Base-by-base conservation (phyloP, 2,888 invertebrate genomes). In the Muschampia plurimacula region DNA sequence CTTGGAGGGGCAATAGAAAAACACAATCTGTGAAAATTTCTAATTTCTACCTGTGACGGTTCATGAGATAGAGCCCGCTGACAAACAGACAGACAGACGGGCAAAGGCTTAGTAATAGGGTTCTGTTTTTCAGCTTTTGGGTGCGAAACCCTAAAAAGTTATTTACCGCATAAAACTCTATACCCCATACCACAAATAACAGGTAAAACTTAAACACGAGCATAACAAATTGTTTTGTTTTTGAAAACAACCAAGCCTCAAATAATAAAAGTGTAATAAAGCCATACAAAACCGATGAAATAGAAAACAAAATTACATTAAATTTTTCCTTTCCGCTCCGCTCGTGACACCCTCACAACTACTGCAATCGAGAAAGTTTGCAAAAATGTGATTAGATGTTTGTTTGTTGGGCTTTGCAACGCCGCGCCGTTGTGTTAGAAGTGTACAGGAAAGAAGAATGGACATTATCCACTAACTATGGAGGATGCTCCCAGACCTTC, bases 351-450 rank as follows among this genome's bases (percentile, higher is more conserved):
- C 66, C 57, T 70, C 52, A n/a, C 28, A 52, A 62, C 66, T 72
- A 71, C 66, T 62, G 71, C 66, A 66, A 67, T 72, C 66, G 71
- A 52, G 66, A 72, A 72, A 72, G 63, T 72, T 69, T 67, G 55
- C 46, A 72, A 67, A 72, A 72, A 67, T 67, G 63, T 64, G 55
- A 72, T 72, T 63, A 63, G 63, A 67, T 72, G 67, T 72, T 72
- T 72, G 72, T 55, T 62, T 60, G 59, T 60, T 32, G 66, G 49
- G 52, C 52, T 67, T 62, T 67, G 60, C 59, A 71, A 71, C 71
- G 59, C 46, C 39, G 32, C 6, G 39, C 39, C 39, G 39, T 7
- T 28, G 10, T 55, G 55, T 46, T 13, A 63, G 55, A 39, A 49
- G 46, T 46, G 57, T n/a, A 10, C 8, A 46, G 32, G 15, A 32